phyloP scores from a whole-genome alignment of 2,113 vertebrate species.

The Ivindomyrus marchei region DNA sequence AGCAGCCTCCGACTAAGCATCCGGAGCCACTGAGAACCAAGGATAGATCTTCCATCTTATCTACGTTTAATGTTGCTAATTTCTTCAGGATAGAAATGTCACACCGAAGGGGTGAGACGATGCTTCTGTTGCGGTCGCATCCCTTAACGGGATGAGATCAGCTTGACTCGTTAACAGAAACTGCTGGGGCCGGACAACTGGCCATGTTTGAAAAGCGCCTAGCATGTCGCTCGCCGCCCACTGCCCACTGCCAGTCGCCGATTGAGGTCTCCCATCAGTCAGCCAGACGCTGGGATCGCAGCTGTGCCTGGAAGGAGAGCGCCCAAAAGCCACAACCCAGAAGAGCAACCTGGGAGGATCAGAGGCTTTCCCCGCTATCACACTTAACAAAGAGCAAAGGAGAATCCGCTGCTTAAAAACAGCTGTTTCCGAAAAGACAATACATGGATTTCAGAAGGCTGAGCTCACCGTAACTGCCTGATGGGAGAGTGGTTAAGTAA shows the following conservation, averaged over 20 bases:
- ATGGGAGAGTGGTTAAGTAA: not conserved
- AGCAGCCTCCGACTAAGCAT: not conserved
- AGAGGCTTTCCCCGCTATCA: not conserved
- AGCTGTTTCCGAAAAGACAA: not conserved
- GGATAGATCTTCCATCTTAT: not conserved
- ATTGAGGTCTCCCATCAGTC: not conserved
- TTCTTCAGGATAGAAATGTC: not conserved
- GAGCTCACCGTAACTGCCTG: not conserved
- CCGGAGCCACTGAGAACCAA: not conserved
- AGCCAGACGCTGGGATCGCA: not conserved
- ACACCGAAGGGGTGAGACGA: not conserved
- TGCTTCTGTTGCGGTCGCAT: not conserved
- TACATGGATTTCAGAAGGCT: not conserved
- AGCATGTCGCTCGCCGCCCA: not conserved
- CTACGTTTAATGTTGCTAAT: not conserved
- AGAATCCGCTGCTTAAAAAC: not conserved
- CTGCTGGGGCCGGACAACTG: not conserved
- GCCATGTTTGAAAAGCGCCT: not conserved
- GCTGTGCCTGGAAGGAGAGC: not conserved
- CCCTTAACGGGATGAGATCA: not conserved
- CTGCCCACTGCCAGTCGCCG: not conserved
- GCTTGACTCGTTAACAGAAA: not conserved
- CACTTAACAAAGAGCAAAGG: not conserved
- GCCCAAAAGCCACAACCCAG: not conserved
- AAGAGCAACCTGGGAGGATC: not conserved